Evolutionary conservation across 2,797 vertebrate genomes (phyloP).

Genomic region (Champsocephalus esox): DNA sequence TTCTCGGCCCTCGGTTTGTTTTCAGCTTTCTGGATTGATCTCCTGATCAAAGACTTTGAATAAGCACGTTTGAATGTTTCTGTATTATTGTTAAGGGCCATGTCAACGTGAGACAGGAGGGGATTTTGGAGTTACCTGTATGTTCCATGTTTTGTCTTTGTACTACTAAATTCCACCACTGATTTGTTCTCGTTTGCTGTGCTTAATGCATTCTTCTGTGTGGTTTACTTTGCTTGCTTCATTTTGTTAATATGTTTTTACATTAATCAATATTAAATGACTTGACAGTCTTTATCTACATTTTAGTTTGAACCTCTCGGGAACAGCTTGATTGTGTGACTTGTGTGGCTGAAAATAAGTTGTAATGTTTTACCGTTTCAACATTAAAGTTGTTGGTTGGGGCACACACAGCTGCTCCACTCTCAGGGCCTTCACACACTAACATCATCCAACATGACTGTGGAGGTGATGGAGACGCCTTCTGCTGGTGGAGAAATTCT

Average conservation of each 20-base stretch:
- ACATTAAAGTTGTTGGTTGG: no score
- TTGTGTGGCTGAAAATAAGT: not conserved
- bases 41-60: not conserved
- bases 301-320: not conserved
- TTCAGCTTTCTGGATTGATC: not conserved
- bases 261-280: not conserved
- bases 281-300: not conserved
- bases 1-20: not conserved
- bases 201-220: constrained; percentile 4
- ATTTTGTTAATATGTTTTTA: not conserved
- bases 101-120: not conserved
- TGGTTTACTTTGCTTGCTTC: constrained; percentile 3
- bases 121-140: constrained; percentile 3
- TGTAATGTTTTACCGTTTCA: no score
- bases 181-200: constrained; percentile 24
- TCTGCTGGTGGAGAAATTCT: constrained; percentile 19
- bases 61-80: not conserved
- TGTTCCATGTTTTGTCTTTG: constrained; percentile 26
- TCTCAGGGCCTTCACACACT: no score
- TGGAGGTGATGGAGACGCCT: not conserved
- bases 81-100: not conserved
- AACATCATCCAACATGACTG: not conserved
- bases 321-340: constrained; percentile 2
- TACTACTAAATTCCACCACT: not conserved
- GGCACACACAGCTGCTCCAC: no score